Percentiles rank a stretch among this genome's conserved stretches.
These are phyloP conservation scores for Argyra leucocephala DNA, from an alignment of 2,888 invertebrate species.

Conservation along the genomic window DNA sequence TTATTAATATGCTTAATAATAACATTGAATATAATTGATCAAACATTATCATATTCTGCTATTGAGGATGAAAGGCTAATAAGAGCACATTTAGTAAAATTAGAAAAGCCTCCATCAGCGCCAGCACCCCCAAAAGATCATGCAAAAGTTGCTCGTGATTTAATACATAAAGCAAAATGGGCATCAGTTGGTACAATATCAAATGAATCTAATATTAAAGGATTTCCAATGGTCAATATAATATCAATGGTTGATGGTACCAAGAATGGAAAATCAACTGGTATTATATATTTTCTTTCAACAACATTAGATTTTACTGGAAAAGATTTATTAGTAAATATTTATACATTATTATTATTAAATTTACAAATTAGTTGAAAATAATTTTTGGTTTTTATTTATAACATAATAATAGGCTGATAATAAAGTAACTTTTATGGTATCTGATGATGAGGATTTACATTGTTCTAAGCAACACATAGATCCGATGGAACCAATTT, in stretches of 20 bases:
- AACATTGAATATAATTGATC: no score
- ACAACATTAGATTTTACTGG: constrained; percentile 42
- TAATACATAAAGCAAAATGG: constrained; percentile 40
- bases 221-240: constrained; percentile 42
- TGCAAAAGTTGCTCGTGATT: constrained; percentile 36
- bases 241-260: constrained; percentile 40
- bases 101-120: constrained; percentile 8
- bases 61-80: constrained; percentile 31
- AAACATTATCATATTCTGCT: constrained; percentile 29
- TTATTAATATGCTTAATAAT: no score
- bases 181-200: constrained; percentile 40
- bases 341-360: no score
- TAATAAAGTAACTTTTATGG: constrained; percentile 37
- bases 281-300: constrained; percentile 37
- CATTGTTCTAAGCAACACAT: constrained; percentile 30
- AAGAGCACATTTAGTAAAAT: constrained; percentile 26
- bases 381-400: neutral
- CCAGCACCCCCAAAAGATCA: constrained; percentile 29
- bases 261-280: constrained; percentile 32
- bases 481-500: constrained; percentile 44
- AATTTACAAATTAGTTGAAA: no score
- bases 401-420: constrained; percentile 31
- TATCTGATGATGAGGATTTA: constrained; percentile 37
- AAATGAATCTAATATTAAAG: constrained; percentile 29
- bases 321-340: constrained; percentile 28